Evolutionary conservation across 1,140 invertebrate genomes (phyloP), one percentile per base, ranked within the genome.

Genomic region (Drosophila serrata): DNA sequence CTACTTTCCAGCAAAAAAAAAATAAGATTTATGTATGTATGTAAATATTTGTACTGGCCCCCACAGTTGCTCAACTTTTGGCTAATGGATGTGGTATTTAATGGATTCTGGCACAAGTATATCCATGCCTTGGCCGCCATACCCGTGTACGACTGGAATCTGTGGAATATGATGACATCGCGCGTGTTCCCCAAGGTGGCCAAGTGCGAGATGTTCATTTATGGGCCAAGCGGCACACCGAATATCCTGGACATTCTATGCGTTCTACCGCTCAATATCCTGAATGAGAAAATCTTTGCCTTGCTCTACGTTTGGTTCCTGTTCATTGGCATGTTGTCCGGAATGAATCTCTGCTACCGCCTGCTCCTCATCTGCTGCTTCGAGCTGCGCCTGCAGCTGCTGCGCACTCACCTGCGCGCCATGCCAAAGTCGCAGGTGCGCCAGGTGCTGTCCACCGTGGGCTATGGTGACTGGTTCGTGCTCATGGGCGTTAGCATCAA

Each of bases 241-340:
- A 94, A 96, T 81, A 82, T 93, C 0, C 93, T 94, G 56, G 96
- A 97, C 78, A 94, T 94, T 5, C 93, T 97, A 1, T 97, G 96
- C 80, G 94, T 97, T 3, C 92, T 97, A 35, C 95, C 96, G 1
- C 81, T 97, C 17, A 97, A 97, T 82, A 95, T 97, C 67, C 93
- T 97, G 15, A 97, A 97, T 84, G 96, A 97, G 84, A 97, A 97
- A 87, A 95, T 97, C 42, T 97, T 96, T 74, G 94, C 96, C 7
- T 94, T 97, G 56, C 92, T 97, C 0, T 97, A 96, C 95, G 96
- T 97, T 90, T 97, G 97, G 97, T 95, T 97, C 62, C 94, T 96
- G 33, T 93, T 96, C 51, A 92, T 97, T 13, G 93, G 95, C 13
- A 90, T 95, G 49, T 63, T 97, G 12, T 95, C 96, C 0, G 93